Base-by-base conservation (phyloP, 30 jellyfish, hydroid and myxozoan species). In the Aurelia sp. region DNA sequence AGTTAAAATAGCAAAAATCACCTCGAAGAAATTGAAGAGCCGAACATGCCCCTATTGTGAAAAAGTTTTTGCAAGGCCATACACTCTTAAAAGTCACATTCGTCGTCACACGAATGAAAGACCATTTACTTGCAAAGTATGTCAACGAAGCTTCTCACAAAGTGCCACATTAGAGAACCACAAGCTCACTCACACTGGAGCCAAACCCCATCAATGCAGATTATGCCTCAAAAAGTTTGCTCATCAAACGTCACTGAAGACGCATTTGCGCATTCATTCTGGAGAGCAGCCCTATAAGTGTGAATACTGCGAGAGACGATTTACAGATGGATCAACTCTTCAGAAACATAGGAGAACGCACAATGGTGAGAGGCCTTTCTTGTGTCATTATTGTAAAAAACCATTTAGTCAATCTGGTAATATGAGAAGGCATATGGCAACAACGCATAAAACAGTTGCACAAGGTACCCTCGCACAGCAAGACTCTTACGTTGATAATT, bases 251-350 rank as follows among this genome's bases (percentile, higher is more conserved):
- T 81, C 97, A 4, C 67, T 90, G 57, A 90, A 90, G 64, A 90
- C 97, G 61, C 97, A 90, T 62, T 73, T 81, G 48, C 74, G 97
- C 63, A 90, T 81, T 8, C 97, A 90, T 55, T 44, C 93, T 7
- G 97, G 97, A 0, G 97, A 90, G 57, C 90, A 90, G 88, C 97
- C 97, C 5, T 90, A 81, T 63, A 60, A 75, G 13, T 90, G 97
- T 61, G 85, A 74, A 61, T 76, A 44, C 27, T 90, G 97, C 80
- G 66, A 30, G 11, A 62, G 92, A 62, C 16, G 94, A 57, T 90
- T 90, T 51, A 71, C 97, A 0, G 97, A 90, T 60, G 97, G 97
- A 12, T 90, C 97, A 16, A 90, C 97, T 11, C 91, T 90, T 16
- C 90, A 81, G 65, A 90, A 90, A 53, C 97, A 90, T 78, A 81